Evolutionary conservation across 1,140 invertebrate species (phyloP), one percentile per base, ranked within the genome.

Genomic region (Apolygus lucorum): DNA sequence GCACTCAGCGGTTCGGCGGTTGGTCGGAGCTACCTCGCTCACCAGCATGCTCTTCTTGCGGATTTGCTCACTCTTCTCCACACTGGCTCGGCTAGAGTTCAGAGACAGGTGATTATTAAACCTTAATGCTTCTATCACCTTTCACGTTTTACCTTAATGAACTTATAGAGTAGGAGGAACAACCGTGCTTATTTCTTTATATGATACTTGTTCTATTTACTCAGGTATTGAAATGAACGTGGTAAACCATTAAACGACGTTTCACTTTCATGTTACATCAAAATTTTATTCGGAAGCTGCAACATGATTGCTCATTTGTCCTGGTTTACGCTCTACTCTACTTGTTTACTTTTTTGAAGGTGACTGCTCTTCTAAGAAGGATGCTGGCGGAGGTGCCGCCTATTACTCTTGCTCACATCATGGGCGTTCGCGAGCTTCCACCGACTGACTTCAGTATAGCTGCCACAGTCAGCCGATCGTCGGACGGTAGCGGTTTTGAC

Each of bases 1-100:
- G 95, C 96, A 0, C 79, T 98, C n/a, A 96, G 92, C 73, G 95
- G 95, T 1, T 96, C 93, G 72, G 84, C 87, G 0, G 93, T 96
- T 0, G 95, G 95, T 0, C 82, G 94, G 28, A 86, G 87, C 11
- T 96, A 97, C 79, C 80, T 98, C 2, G 92, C 94, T 0, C 91
- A 95, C 76, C 93, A 96, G 75, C 86, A 88, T 28, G 90, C 88
- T 28, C 77, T 98, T 8, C 80, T 98, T 0, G 84, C 86, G 29
- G 93, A 98, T 80, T 79, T 98, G 24, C 80, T 98, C 1, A 90
- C 88, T 70, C 80, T 98, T 2, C 80, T 98, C 13, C 95, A 98
- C 77, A 96, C 93, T 1, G 94, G 94, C 52, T 95, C 94, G 71
- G 93, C 95, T 62, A 82, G 95, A 68, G 93, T 98, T 0, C 95